Base-by-base conservation (phyloP, 2,797 vertebrate genomes). In the Acanthopagrus latus region DNA sequence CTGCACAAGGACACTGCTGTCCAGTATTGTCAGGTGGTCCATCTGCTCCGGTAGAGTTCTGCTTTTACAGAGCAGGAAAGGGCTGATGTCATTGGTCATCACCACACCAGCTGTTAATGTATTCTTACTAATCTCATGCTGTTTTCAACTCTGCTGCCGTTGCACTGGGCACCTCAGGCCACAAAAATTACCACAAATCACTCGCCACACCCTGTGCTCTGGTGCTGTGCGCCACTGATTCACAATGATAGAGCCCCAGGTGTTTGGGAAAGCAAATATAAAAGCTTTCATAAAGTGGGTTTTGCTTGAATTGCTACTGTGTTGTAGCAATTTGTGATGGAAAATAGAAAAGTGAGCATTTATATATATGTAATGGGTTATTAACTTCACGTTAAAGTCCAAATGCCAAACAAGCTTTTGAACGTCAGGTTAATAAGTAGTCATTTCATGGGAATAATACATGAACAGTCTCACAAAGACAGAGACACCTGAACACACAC, bases 101-200 rank as follows among this genome's bases (percentile, higher is more conserved):
- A 10, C 46, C 57, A 33, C 58, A 33, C 43, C 44, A 76, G 64
- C 73, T 10, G 43, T 51, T 86, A 78, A 87, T 82, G 63, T 85
- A 86, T 86, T 83, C 81, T 72, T 70, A 81, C 76, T 79, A 76
- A 83, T 74, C 65, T 64, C 58, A 73, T 60, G 64, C 77, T 79
- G 71, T 76, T 72, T 71, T 75, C 68, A 63, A 52, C 58, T 78
- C 27, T 69, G 58, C 74, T 55, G 76, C 63, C 68, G 80, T 41
- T 46, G 74, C 3, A 43, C 68, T 60, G 43, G 57, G 66, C 80
- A 81, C 89, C 87, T 79, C 56, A 29, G 88, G 86, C 82, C 74
- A 80, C 60, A 50, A 71, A 84, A 80, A 81, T 84, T 54, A 82
- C 67, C 77, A 91, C 83, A 77, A 81, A 86, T 86, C 82, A 87